These are phyloP conservation scores for Drosophila nigritarsus DNA, from an alignment of 2,888 invertebrate species.

Conservation along the genomic window DNA sequence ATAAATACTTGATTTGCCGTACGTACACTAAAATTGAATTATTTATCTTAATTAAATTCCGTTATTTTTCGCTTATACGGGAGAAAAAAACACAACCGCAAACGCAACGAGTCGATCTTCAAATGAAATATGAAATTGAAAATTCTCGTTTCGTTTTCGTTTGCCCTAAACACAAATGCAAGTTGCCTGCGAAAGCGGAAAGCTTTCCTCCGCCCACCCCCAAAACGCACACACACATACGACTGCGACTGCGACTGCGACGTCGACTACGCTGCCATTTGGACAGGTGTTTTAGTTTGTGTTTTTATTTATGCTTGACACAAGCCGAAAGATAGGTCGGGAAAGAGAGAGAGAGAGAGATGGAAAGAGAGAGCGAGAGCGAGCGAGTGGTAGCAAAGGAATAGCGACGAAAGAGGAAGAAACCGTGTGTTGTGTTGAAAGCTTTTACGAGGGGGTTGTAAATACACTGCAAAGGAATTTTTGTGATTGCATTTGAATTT, in stretches of 20 bases:
- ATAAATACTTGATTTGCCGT: not conserved
- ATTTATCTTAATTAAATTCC: constrained; percentile 19
- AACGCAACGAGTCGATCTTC: constrained; percentile 72
- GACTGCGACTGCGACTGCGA: constrained; percentile 18
- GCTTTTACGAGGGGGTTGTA: constrained; percentile 48
- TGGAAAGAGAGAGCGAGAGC: constrained; percentile 1
- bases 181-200: constrained; percentile 42
- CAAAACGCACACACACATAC: not conserved
- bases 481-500: not conserved
- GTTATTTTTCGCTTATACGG: constrained; percentile 24
- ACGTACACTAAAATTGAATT: not conserved
- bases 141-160: constrained; percentile 59
- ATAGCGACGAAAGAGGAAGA: not conserved
- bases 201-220: constrained; percentile 61
- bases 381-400: not conserved
- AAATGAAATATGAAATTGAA: constrained; percentile 70
- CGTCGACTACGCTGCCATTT: constrained; percentile 61
- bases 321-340: constrained; percentile 2
- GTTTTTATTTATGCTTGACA: constrained; percentile 56
- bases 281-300: constrained; percentile 75
- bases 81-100: constrained; percentile 55
- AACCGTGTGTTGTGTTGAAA: constrained; percentile 20
- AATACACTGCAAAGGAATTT: constrained; percentile 53
- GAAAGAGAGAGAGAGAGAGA: not conserved
- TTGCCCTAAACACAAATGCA: constrained; percentile 55